Conservation (phyloP, 1,140 invertebrate species). For the Diachasmimorpha longicaudata region DNA sequence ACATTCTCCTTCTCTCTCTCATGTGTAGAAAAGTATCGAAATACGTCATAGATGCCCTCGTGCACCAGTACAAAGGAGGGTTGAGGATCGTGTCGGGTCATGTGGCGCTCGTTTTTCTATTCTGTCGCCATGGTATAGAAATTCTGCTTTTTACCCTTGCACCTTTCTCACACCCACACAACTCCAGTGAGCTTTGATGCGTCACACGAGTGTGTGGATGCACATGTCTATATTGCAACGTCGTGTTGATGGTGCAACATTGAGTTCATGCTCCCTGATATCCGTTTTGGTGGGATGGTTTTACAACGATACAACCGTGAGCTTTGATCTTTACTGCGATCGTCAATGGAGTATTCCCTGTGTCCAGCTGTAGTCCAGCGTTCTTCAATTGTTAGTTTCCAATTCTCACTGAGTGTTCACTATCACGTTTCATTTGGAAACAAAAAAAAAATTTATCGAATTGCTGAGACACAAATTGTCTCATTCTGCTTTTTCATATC, state of each 20-base stretch:
- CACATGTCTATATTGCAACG: neutral
- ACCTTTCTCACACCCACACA: neutral
- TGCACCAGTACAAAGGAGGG: neutral
- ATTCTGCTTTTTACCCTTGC: neutral
- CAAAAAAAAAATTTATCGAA: neutral
- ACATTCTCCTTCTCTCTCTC: neutral
- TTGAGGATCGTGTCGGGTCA: constrained; percentile 2
- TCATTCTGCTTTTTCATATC: too few relatives aligned
- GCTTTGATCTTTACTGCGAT: constrained; percentile 21
- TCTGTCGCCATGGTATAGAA: neutral
- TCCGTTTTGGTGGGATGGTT: constrained; percentile 26
- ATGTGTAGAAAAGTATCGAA: neutral
- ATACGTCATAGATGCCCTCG: constrained; percentile 16
- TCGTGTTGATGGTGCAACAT: neutral
- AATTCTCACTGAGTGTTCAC: neutral
- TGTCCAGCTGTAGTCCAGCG: neutral
- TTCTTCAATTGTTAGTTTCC: neutral
- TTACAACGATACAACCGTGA: constrained; percentile 26
- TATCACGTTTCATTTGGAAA: neutral
- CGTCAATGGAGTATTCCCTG: neutral
- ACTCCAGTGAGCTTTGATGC: constrained; percentile 41
- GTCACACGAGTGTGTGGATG: neutral
- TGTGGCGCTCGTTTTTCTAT: neutral
- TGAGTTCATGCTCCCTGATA: neutral
- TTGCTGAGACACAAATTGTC: too few relatives aligned